phyloP scores from a whole-genome alignment of 1,140 invertebrate genomes.

The Eriocheir sinensis region DNA sequence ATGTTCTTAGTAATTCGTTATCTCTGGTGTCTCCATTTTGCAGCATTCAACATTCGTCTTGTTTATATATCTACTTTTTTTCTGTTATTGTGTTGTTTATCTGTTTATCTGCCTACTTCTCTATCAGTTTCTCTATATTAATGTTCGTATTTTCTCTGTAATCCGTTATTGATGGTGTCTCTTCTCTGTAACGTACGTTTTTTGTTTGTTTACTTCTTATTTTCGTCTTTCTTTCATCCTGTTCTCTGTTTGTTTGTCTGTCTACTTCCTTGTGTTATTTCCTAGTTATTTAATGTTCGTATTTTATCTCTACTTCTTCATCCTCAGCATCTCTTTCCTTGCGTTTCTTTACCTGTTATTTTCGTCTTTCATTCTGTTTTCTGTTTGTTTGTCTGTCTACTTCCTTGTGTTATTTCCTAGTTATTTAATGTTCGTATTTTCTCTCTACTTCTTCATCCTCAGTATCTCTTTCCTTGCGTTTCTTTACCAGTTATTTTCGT shows the following conservation, averaged over 20 bases:
- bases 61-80: not conserved
- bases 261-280: not conserved
- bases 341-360: not conserved
- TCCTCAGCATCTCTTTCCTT: not conserved
- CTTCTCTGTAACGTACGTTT: not conserved
- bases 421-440: no score
- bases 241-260: constrained; percentile 27
- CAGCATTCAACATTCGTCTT: not conserved
- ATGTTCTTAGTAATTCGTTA: no score
- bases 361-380: not conserved
- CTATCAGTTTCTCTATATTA: not conserved
- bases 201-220: no score
- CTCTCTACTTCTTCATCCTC: no score
- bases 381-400: constrained; percentile 5
- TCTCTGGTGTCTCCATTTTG: no score
- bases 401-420: not conserved
- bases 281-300: no score
- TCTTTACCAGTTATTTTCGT: no score
- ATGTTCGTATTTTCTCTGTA: not conserved
- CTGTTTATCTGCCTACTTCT: not conserved
- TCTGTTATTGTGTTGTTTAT: not conserved
- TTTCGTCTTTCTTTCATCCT: not conserved
- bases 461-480: no score
- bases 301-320: not conserved
- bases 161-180: no score